Conservation (phyloP, 2,113 vertebrate genomes). For the Neotragus pygmaeus region DNA sequence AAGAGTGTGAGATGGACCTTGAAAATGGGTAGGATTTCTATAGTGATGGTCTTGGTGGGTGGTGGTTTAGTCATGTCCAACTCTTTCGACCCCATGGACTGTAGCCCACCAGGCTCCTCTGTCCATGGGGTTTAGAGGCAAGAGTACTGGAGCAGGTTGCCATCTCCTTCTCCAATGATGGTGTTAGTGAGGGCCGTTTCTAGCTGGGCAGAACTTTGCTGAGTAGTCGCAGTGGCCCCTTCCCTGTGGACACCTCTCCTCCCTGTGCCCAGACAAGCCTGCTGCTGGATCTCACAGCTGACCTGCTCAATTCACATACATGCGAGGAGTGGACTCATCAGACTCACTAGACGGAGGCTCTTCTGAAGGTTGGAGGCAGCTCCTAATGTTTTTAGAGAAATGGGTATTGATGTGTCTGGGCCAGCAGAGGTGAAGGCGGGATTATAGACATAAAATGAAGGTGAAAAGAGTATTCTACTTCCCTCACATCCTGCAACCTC, state of each 20-base stretch:
- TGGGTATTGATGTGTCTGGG: not conserved
- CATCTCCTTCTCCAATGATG: not conserved
- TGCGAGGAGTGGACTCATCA: not conserved
- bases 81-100: not conserved
- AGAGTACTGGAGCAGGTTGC: not conserved
- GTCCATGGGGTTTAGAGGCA: not conserved
- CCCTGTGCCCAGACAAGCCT: not conserved
- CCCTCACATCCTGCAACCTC: not conserved
- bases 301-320: not conserved
- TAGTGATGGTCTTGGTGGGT: not conserved
- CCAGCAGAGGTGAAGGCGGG: not conserved
- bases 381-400: not conserved
- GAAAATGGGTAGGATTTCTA: not conserved
- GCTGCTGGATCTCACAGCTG: not conserved
- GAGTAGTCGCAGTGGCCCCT: not conserved
- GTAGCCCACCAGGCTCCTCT: not conserved
- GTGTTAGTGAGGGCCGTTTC: not conserved
- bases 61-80: not conserved
- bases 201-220: not conserved
- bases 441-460: not conserved
- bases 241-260: not conserved
- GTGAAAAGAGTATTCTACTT: not conserved
- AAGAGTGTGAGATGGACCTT: not conserved
- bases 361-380: not conserved
- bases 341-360: not conserved